Percentiles rank a stretch among this genome's conserved stretches.
These are phyloP conservation scores for Papilio glaucus DNA, from an alignment of 1,140 invertebrate genomes.

Conservation along the genomic window DNA sequence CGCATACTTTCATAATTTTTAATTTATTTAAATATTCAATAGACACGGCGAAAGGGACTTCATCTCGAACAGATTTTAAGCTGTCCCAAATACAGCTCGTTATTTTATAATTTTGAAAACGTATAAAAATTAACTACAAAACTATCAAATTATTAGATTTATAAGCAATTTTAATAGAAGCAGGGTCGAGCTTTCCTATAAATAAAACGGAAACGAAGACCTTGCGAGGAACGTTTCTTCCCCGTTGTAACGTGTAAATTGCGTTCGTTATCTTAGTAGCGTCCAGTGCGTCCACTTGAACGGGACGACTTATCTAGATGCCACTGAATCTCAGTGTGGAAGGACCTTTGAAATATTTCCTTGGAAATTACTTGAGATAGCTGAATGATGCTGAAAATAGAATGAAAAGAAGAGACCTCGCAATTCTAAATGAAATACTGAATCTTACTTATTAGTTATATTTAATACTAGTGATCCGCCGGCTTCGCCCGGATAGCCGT, in stretches of 20 bases:
- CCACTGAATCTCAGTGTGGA: slow-evolving; percentile 49
- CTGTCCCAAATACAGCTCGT: no score
- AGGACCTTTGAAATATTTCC: slow-evolving; percentile 53
- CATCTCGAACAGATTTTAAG: no score
- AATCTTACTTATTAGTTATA: no score
- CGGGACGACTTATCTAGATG: slow-evolving; percentile 50
- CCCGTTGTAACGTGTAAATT: slow-evolving; percentile 44
- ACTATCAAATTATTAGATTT: no score
- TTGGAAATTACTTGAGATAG: slow-evolving; percentile 47
- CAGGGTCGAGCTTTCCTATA: not conserved
- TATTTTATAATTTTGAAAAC: no score
- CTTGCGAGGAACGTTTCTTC: slow-evolving; percentile 24
- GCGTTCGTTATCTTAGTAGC: slow-evolving; percentile 52
- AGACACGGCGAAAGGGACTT: no score
- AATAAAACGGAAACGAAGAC: not conserved
- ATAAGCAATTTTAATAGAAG: not conserved
- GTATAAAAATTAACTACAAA: not conserved
- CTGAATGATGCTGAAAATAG: no score
- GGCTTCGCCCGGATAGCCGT: no score
- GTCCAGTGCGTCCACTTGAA: slow-evolving; percentile 48
- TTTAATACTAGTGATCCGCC: no score
- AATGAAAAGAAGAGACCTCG: not conserved
- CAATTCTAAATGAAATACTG: no score
- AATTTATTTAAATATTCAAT: no score
- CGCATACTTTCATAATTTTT: no score